A percentile compares a stretch with the other conserved stretches of the same genome.
phyloP scores from a whole-genome alignment of 2,888 invertebrate genomes.

The Drosophila testacea region DNA sequence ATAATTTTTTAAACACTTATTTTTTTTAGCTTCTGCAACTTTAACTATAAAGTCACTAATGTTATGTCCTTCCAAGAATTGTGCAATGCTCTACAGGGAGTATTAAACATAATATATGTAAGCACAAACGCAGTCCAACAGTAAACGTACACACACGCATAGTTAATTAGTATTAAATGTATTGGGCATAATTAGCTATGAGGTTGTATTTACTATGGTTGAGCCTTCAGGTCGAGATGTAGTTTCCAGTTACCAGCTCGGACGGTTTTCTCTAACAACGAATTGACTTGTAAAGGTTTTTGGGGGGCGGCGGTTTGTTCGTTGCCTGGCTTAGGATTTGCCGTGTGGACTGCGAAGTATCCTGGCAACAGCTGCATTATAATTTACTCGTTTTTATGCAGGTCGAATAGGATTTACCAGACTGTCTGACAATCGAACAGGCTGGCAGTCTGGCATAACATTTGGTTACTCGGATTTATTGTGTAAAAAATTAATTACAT shows the following conservation, averaged over 20 bases:
- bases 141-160: constrained; percentile 38
- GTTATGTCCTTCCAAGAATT: background rate
- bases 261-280: constrained; percentile 18
- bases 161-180: constrained; percentile 65
- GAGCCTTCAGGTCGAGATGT: constrained; percentile 14
- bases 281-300: constrained; percentile 69
- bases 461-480: constrained; percentile 29
- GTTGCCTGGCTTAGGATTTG: constrained; percentile 36
- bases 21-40: too few species aligned
- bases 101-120: background rate
- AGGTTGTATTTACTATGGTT: constrained; percentile 43
- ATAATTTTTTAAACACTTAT: too few species aligned
- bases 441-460: constrained; percentile 7
- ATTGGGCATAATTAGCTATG: constrained; percentile 58
- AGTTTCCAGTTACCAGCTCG: constrained; percentile 3
- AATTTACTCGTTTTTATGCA: constrained; percentile 73
- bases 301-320: constrained; percentile 18
- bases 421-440: background rate
- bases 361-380: constrained; percentile 64
- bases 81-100: constrained; percentile 1
- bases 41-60: too few species aligned
- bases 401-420: constrained; percentile 51
- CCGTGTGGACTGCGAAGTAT: constrained; percentile 17
- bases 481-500: constrained; percentile 65
- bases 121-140: background rate